These are phyloP conservation scores for Sphinx pinastri DNA, from an alignment of 2,888 invertebrate species.

Conservation along the genomic window DNA sequence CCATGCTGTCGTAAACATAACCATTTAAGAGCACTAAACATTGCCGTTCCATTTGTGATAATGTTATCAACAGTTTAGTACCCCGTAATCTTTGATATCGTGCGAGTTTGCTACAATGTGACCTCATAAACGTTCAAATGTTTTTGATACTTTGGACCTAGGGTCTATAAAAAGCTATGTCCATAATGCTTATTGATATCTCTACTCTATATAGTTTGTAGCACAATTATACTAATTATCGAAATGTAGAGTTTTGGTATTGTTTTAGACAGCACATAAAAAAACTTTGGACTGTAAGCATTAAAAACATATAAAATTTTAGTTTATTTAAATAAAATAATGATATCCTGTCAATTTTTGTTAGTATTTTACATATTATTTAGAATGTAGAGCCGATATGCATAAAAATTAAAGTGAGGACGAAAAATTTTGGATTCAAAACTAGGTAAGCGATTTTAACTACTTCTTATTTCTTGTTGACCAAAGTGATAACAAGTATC, in stretches of 20 bases:
- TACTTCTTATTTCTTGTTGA: not conserved
- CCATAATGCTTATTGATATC: not conserved
- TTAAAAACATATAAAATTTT: too few relatives aligned
- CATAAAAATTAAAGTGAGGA: too few relatives aligned
- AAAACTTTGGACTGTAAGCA: too few relatives aligned
- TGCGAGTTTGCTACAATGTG: conserved; percentile 66
- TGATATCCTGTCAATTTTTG: too few relatives aligned
- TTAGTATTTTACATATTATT: too few relatives aligned
- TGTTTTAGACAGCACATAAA: too few relatives aligned
- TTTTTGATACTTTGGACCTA: not conserved
- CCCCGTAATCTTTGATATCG: conserved; percentile 69
- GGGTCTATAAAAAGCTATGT: not conserved
- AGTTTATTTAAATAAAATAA: not conserved
- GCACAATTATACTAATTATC: too few relatives aligned
- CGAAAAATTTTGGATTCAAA: too few relatives aligned
- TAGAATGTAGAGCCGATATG: too few relatives aligned
- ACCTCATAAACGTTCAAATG: conserved; percentile 48
- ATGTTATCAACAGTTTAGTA: conserved; percentile 60
- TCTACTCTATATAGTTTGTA: not conserved
- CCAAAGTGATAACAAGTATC: not conserved
- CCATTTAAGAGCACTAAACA: conserved; percentile 46
- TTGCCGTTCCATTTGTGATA: conserved; percentile 57
- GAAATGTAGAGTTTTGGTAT: too few relatives aligned
- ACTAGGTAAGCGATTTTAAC: not conserved
- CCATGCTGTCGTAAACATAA: conserved; percentile 42